These are phyloP conservation scores for Fistularia commersonii DNA, from an alignment of 2,797 vertebrate genomes.

Conservation along the genomic window DNA sequence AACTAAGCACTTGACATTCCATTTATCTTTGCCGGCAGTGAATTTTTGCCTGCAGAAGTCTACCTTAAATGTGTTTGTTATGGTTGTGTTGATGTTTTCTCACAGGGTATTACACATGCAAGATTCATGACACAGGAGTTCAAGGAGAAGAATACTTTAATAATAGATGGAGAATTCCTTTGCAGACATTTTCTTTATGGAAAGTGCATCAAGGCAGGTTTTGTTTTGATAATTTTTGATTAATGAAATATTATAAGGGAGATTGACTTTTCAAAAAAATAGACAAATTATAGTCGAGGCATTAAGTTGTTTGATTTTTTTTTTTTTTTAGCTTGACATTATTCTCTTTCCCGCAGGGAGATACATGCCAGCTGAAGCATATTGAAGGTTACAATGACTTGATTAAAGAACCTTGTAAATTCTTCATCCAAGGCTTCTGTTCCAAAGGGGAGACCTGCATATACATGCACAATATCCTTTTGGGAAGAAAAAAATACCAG, in stretches of 20 bases:
- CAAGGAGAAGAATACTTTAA: slow-evolving; percentile 82
- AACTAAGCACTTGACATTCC: too few species aligned
- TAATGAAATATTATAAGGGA: background rate
- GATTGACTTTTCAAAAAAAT: background rate
- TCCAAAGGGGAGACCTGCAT: slow-evolving; percentile 85
- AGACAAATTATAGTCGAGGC: background rate
- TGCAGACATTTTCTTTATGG: slow-evolving; percentile 87
- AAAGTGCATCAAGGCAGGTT: slow-evolving; percentile 83
- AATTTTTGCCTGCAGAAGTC: too few species aligned
- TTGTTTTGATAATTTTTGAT: background rate
- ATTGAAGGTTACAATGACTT: slow-evolving; percentile 75
- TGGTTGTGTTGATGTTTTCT: slow-evolving; percentile 3
- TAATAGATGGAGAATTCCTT: slow-evolving; percentile 83
- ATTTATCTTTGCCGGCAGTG: too few species aligned
- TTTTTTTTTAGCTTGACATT: background rate
- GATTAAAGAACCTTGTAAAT: slow-evolving; percentile 87
- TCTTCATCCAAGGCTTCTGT: slow-evolving; percentile 87
- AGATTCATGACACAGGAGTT: slow-evolving; percentile 86
- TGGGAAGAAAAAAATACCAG: too few species aligned
- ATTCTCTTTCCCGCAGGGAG: slow-evolving; percentile 67
- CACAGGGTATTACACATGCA: slow-evolving; percentile 47
- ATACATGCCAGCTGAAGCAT: slow-evolving; percentile 89
- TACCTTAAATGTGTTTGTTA: background rate
- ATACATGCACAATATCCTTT: slow-evolving; percentile 93
- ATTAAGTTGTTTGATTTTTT: background rate